Conservation (phyloP, 2,888 invertebrate genomes). For the Chesias legatella region DNA sequence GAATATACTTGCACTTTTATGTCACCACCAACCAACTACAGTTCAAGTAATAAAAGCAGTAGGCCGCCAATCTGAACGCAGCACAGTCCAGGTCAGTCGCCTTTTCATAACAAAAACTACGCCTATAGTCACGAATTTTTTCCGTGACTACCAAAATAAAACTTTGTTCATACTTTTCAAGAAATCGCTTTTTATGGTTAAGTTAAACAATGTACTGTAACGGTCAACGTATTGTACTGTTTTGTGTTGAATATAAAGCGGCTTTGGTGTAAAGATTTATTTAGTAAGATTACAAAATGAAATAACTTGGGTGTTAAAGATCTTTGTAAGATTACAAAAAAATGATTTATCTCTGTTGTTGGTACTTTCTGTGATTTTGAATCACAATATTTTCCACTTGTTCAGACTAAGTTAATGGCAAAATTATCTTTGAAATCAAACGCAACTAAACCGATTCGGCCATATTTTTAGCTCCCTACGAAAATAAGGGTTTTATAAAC, state of each 20-base stretch:
- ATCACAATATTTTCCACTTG: too few relatives aligned
- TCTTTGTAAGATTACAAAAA: too few relatives aligned
- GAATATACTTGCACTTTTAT: too few relatives aligned
- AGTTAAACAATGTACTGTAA: slow-evolving; percentile 22
- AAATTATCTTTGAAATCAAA: too few relatives aligned
- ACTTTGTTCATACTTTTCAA: slow-evolving; percentile 25
- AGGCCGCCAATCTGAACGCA: slow-evolving; percentile 23
- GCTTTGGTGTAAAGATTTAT: background rate
- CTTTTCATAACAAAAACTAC: slow-evolving; percentile 46
- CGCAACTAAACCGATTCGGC: too few relatives aligned
- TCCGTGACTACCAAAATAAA: slow-evolving; percentile 52
- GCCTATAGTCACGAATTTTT: slow-evolving; percentile 53
- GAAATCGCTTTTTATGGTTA: slow-evolving; percentile 25
- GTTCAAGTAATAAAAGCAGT: slow-evolving; percentile 7
- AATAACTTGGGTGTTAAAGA: too few relatives aligned
- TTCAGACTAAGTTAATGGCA: too few relatives aligned
- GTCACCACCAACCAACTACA: background rate
- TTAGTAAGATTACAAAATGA: too few relatives aligned
- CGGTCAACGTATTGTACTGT: slow-evolving; percentile 15
- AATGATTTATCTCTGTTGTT: too few relatives aligned
- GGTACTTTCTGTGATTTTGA: too few relatives aligned
- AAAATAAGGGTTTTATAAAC: too few relatives aligned
- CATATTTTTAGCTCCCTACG: too few relatives aligned
- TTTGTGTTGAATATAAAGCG: background rate
- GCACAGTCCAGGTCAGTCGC: slow-evolving; percentile 34